These are phyloP conservation scores for Himantopus leucocephalus DNA, from an alignment of 2,113 vertebrate genomes.

Conservation along the genomic window DNA sequence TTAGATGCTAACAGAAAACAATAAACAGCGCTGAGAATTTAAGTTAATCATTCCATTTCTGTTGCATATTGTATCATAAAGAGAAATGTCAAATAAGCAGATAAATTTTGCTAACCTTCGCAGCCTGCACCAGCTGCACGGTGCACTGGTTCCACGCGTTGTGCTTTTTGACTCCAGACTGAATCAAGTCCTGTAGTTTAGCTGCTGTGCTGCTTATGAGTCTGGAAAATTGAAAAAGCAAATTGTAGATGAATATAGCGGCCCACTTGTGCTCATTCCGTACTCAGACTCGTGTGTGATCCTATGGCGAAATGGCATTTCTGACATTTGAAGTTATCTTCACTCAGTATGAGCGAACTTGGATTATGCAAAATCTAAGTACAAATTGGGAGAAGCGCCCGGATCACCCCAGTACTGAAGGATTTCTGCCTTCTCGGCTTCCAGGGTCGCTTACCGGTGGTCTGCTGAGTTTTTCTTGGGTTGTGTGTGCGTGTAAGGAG, in stretches of 20 bases:
- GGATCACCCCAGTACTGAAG: not conserved
- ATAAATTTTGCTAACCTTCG: slow-evolving; percentile 66
- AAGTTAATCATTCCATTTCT: not conserved
- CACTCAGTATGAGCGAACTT: not conserved
- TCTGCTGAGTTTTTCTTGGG: not conserved
- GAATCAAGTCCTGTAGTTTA: slow-evolving; percentile 60
- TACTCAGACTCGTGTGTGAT: not conserved
- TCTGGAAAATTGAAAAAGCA: slow-evolving; percentile 53
- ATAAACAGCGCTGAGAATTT: not conserved
- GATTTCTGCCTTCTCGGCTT: not conserved
- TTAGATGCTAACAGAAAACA: not conserved
- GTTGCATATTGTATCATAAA: not conserved
- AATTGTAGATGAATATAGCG: not conserved
- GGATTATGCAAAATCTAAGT: not conserved
- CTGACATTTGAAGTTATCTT: not conserved
- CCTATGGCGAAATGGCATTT: not conserved
- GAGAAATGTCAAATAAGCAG: not conserved
- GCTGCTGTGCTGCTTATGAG: slow-evolving; percentile 51
- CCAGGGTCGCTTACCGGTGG: not conserved
- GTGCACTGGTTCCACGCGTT: slow-evolving; percentile 76
- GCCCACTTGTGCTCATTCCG: not conserved
- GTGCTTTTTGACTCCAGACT: slow-evolving; percentile 59
- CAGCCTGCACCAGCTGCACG: slow-evolving; percentile 67
- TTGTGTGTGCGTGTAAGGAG: not conserved
- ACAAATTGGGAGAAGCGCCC: not conserved